phyloP scores from a whole-genome alignment of 1,140 invertebrate genomes.

The Orchesella cincta region DNA sequence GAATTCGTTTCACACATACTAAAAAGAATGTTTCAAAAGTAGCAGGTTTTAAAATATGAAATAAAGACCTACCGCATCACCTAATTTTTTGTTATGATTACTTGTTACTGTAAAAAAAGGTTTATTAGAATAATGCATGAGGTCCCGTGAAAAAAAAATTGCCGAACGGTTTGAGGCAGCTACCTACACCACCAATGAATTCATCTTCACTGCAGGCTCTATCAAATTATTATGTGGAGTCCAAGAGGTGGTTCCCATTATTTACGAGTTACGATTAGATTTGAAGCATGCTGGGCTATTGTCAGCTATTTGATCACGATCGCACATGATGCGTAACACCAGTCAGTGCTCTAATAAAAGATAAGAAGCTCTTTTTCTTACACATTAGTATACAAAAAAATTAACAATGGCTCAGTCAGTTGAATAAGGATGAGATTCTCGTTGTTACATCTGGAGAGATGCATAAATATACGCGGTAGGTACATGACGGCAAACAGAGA shows the following conservation, averaged over 20 bases:
- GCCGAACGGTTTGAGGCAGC: no score
- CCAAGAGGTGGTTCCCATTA: constrained; percentile 29
- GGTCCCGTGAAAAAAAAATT: no score
- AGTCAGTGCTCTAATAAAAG: constrained; percentile 24
- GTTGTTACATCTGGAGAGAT: constrained; percentile 16
- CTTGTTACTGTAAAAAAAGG: no score
- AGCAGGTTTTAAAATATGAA: no score
- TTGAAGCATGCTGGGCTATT: constrained; percentile 29
- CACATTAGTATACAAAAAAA: constrained; percentile 24
- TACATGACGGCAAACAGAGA: no score
- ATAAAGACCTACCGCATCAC: no score
- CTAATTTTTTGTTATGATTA: no score
- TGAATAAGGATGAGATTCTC: neutral
- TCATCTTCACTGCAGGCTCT: constrained; percentile 27
- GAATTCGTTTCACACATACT: no score
- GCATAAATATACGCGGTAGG: no score
- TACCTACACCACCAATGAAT: constrained; percentile 12
- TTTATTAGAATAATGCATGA: no score
- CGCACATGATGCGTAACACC: constrained; percentile 29
- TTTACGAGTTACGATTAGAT: constrained; percentile 28
- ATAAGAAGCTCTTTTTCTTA: constrained; percentile 28
- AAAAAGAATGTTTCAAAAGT: no score
- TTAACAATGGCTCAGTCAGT: neutral
- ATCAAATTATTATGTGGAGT: constrained; percentile 25
- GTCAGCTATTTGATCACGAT: constrained; percentile 29